Conservation (phyloP, 2,797 vertebrate species). For the Rhinophrynus dorsalis region DNA sequence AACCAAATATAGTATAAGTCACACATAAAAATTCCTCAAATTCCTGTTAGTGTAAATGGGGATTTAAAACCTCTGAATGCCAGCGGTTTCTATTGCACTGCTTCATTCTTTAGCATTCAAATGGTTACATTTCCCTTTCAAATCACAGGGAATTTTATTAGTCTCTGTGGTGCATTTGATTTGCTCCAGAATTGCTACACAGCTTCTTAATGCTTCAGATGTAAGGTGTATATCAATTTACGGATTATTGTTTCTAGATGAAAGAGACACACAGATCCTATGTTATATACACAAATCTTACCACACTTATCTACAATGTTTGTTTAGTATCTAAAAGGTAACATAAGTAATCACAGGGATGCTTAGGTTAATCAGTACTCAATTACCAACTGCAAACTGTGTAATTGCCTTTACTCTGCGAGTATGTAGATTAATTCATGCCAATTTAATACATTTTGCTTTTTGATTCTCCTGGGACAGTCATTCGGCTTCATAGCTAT, state of each 20-base stretch:
- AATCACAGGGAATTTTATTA: too few relatives aligned
- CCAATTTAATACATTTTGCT: slow-evolving; percentile 46
- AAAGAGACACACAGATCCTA: not conserved
- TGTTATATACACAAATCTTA: slow-evolving; percentile 4
- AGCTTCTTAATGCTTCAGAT: too few relatives aligned
- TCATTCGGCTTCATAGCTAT: slow-evolving; percentile 17
- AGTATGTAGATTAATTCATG: slow-evolving; percentile 46
- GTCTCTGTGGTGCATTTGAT: too few relatives aligned
- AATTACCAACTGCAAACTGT: slow-evolving; percentile 43
- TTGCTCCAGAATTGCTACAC: too few relatives aligned
- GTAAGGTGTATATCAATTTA: too few relatives aligned
- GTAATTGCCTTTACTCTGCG: slow-evolving; percentile 38
- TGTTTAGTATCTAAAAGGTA: slow-evolving; percentile 43
- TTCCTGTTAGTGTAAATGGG: too few relatives aligned
- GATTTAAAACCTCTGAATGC: too few relatives aligned
- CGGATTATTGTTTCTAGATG: not conserved
- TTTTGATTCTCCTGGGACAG: slow-evolving; percentile 19
- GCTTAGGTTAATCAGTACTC: slow-evolving; percentile 47
- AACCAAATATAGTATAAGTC: too few relatives aligned
- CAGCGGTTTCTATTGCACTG: too few relatives aligned
- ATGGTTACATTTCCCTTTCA: too few relatives aligned
- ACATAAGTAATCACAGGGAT: slow-evolving; percentile 42
- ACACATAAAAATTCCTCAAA: too few relatives aligned
- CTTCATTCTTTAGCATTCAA: too few relatives aligned
- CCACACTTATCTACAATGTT: slow-evolving; percentile 23